Conservation (phyloP, 2,113 vertebrate genomes). For the Gopherus evgoodei region DNA sequence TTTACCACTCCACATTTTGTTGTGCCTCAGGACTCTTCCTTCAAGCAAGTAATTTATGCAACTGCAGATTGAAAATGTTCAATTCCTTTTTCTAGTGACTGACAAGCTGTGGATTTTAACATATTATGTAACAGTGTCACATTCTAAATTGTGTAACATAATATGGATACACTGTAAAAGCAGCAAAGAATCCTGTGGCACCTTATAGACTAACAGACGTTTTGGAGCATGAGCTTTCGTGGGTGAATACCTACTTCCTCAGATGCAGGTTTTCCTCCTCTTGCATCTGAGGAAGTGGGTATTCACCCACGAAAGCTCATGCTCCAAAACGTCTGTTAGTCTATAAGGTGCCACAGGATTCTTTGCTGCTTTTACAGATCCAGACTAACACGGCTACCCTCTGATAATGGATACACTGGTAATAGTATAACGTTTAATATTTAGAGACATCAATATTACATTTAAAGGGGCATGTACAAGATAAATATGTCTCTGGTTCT, state of each 20-base stretch:
- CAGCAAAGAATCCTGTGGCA: too few relatives aligned
- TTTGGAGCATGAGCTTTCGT: too few relatives aligned
- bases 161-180: not conserved
- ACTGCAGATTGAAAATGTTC: slow-evolving; percentile 35
- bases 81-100: slow-evolving; percentile 49
- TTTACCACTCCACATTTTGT: slow-evolving; percentile 28
- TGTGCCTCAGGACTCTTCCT: slow-evolving; percentile 61
- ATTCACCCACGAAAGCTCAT: not conserved
- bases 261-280: too few relatives aligned
- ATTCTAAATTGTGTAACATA: not conserved
- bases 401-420: not conserved
- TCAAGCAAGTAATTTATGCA: slow-evolving; percentile 63
- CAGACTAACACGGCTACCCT: too few relatives aligned
- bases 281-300: too few relatives aligned
- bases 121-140: slow-evolving; percentile 7
- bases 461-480: not conserved
- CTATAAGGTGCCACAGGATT: too few relatives aligned
- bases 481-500: fast-evolving
- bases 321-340: not conserved
- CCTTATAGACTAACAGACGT: too few relatives aligned
- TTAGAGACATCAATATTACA: not conserved
- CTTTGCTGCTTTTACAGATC: too few relatives aligned
- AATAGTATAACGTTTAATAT: not conserved
- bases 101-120: slow-evolving; percentile 44
- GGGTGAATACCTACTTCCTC: too few relatives aligned